Conservation (phyloP, 2,113 vertebrate species). For the cat (Felis catus) region DNA sequence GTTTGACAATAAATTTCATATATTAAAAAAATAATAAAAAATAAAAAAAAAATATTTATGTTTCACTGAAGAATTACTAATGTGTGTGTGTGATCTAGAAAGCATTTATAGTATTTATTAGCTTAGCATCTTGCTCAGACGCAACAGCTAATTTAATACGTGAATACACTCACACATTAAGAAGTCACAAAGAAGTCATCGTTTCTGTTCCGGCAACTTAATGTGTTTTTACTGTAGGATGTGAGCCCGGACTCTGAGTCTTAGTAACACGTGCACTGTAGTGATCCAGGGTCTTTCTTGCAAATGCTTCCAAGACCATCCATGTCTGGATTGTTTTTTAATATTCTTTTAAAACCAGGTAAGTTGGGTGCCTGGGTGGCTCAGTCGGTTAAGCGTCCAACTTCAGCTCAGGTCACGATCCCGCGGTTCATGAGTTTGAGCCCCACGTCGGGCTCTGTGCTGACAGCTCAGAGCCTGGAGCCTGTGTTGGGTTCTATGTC, state of each 20-base stretch:
- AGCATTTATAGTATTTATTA: not conserved
- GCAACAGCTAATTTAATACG: not conserved
- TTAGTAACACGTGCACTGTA: not conserved
- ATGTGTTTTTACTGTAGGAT: not conserved
- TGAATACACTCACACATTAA: not conserved
- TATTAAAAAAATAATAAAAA: too few relatives aligned
- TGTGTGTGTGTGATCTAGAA: not conserved
- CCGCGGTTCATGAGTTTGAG: accelerated
- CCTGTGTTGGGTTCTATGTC: too few relatives aligned
- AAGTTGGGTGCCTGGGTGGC: too few relatives aligned
- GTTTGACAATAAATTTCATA: too few relatives aligned
- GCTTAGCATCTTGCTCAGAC: not conserved
- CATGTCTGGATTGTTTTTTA: not conserved
- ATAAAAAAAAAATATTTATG: not conserved
- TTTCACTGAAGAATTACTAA: not conserved
- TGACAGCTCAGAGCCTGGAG: too few relatives aligned
- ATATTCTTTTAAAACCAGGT: not conserved
- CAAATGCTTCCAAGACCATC: not conserved
- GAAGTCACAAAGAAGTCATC: not conserved
- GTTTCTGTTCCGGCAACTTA: not conserved
- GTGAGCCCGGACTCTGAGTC: not conserved
- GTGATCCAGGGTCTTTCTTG: not conserved
- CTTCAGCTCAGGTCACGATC: too few relatives aligned
- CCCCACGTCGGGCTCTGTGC: too few relatives aligned
- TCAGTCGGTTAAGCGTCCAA: too few relatives aligned